These are phyloP conservation scores for Gryon sp. DNA, from an alignment of 1,140 invertebrate genomes.

Conservation along the genomic window DNA sequence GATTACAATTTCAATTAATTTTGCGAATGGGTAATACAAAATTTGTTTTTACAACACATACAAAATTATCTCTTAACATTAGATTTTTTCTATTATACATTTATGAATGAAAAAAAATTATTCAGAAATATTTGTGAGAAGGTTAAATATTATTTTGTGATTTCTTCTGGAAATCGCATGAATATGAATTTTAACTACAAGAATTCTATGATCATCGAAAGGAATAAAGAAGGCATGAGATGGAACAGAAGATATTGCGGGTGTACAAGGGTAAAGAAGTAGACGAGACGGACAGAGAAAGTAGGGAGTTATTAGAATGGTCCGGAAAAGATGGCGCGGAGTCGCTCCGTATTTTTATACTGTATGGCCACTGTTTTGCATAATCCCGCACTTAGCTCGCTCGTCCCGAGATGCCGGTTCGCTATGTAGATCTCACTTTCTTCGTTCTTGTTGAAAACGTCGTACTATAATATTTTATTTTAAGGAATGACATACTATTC, in stretches of 20 bases:
- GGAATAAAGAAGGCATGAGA: constrained; percentile 56
- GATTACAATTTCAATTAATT: too few relatives aligned
- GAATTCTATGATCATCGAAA: constrained; percentile 27
- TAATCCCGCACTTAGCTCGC: constrained; percentile 81
- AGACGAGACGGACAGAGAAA: constrained; percentile 65
- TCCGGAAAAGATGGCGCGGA: constrained; percentile 81
- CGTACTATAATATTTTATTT: constrained; percentile 71
- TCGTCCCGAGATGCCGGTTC: constrained; percentile 76
- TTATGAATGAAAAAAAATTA: too few relatives aligned
- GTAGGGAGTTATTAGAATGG: constrained; percentile 80
- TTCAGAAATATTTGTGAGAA: too few relatives aligned
- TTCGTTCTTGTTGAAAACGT: constrained; percentile 66
- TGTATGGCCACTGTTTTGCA: constrained; percentile 80
- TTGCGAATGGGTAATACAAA: too few relatives aligned
- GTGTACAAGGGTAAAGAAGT: constrained; percentile 57
- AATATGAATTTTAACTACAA: too few relatives aligned
- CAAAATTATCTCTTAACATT: too few relatives aligned
- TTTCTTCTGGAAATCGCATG: too few relatives aligned
- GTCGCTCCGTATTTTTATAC: constrained; percentile 81
- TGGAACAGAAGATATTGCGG: constrained; percentile 59
- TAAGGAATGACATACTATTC: constrained; percentile 73
- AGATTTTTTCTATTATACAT: too few relatives aligned
- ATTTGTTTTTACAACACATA: too few relatives aligned
- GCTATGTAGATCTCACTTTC: constrained; percentile 75
- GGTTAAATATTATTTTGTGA: too few relatives aligned